A percentile compares a stretch with the other conserved stretches of the same genome.
These are phyloP conservation scores for Solenopsis fugax DNA, from an alignment of 1,140 invertebrate genomes.

Conservation along the genomic window DNA sequence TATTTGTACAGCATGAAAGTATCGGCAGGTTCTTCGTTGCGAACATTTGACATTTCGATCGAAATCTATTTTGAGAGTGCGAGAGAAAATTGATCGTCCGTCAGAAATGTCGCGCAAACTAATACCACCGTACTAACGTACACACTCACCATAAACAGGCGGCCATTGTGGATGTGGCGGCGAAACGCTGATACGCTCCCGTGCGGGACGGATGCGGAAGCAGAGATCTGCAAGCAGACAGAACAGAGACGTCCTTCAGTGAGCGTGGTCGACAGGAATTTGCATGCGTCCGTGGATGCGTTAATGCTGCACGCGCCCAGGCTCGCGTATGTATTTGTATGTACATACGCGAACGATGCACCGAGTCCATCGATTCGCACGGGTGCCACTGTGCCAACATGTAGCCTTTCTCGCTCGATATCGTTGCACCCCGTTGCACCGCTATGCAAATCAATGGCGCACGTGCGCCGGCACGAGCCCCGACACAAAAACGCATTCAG, in stretches of 20 bases:
- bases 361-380: slow-evolving; percentile 34
- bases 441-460: slow-evolving; percentile 23
- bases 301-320: slow-evolving; percentile 43
- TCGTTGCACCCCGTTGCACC: slow-evolving; percentile 5
- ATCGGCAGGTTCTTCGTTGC: background rate
- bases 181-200: slow-evolving; percentile 49
- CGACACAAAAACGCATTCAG: slow-evolving; percentile 20
- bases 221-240: slow-evolving; percentile 76
- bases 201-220: slow-evolving; percentile 36
- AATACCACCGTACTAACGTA: slow-evolving; percentile 19
- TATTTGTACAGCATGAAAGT: background rate
- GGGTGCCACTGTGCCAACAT: slow-evolving; percentile 15
- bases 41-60: background rate
- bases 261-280: slow-evolving; percentile 52
- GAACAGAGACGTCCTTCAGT: slow-evolving; percentile 51
- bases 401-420: slow-evolving; percentile 24
- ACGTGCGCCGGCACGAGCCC: background rate
- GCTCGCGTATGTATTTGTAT: background rate
- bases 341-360: background rate
- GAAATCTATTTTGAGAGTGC: background rate
- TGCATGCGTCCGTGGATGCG: slow-evolving; percentile 29
- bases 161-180: slow-evolving; percentile 79
- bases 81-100: slow-evolving; percentile 35
- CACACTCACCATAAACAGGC: slow-evolving; percentile 81
- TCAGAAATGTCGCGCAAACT: slow-evolving; percentile 39